Percentiles rank a stretch among this genome's conserved stretches.
Evolutionary conservation across 2,888 invertebrate genomes (phyloP).

Genomic region (Terebella lapidaria): DNA sequence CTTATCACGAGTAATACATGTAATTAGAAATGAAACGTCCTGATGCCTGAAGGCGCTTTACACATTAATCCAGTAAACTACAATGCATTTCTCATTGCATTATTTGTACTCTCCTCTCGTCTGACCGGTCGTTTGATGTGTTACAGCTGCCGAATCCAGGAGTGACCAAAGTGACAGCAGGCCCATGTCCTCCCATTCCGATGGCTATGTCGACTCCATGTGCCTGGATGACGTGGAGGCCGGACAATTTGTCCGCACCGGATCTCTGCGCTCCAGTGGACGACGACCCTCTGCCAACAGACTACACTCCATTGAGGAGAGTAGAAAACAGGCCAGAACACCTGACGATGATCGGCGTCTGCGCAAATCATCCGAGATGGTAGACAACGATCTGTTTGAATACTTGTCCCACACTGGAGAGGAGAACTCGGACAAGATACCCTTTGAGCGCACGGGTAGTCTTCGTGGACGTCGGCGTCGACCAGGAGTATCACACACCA

Average conservation of each 20-base stretch:
- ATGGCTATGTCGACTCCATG: not conserved
- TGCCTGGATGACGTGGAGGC: not conserved
- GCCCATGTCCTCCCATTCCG: not conserved
- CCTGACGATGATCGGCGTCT: conserved; percentile 12
- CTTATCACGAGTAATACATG: not conserved
- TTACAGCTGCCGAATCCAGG: not conserved
- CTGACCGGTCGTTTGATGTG: too few relatives aligned
- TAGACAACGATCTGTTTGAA: conserved; percentile 27
- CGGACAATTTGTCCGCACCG: not conserved
- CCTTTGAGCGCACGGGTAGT: conserved; percentile 38
- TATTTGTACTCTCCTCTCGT: too few relatives aligned
- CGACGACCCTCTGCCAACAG: not conserved
- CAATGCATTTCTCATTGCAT: too few relatives aligned
- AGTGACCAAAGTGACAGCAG: not conserved
- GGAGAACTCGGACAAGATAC: not conserved
- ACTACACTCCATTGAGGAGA: conserved; percentile 15
- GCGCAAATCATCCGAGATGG: conserved; percentile 15
- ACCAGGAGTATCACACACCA: conserved; percentile 18
- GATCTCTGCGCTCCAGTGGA: not conserved
- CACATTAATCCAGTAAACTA: too few relatives aligned
- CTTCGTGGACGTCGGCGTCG: conserved; percentile 31
- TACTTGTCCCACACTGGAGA: conserved; percentile 20
- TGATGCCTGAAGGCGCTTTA: too few relatives aligned
- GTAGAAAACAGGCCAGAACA: conserved; percentile 1
- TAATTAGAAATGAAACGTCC: too few relatives aligned